phyloP scores from a whole-genome alignment of 2,797 vertebrate genomes.

The Gymnothorax reevesii region DNA sequence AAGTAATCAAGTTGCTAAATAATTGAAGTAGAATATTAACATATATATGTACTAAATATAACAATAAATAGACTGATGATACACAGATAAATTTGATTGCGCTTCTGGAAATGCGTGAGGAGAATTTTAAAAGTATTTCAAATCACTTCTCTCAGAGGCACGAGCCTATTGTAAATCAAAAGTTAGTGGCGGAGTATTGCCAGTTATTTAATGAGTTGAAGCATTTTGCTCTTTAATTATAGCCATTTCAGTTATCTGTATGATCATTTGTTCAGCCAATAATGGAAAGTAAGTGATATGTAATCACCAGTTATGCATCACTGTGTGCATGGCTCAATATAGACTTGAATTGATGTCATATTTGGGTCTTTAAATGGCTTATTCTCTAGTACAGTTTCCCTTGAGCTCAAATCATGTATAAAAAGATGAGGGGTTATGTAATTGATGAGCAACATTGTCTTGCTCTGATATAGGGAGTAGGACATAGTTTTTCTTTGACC shows the following conservation, averaged over 20 bases:
- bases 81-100: background rate
- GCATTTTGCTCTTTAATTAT: background rate
- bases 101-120: background rate
- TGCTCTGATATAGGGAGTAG: background rate
- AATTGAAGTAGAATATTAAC: background rate
- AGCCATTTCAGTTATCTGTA: background rate
- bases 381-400: background rate
- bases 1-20: background rate
- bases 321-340: background rate
- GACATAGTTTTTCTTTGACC: background rate
- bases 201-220: background rate
- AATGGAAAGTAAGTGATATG: background rate
- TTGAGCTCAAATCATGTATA: background rate
- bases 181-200: background rate
- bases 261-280: background rate
- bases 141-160: background rate
- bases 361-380: background rate
- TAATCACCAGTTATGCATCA: background rate
- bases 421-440: background rate
- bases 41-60: background rate
- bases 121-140: background rate
- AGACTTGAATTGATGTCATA: background rate
- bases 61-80: background rate
- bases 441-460: background rate
- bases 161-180: background rate